Evolutionary conservation across 2,797 vertebrate species (phyloP).

Genomic region (Melanotaenia parkinsoni): DNA sequence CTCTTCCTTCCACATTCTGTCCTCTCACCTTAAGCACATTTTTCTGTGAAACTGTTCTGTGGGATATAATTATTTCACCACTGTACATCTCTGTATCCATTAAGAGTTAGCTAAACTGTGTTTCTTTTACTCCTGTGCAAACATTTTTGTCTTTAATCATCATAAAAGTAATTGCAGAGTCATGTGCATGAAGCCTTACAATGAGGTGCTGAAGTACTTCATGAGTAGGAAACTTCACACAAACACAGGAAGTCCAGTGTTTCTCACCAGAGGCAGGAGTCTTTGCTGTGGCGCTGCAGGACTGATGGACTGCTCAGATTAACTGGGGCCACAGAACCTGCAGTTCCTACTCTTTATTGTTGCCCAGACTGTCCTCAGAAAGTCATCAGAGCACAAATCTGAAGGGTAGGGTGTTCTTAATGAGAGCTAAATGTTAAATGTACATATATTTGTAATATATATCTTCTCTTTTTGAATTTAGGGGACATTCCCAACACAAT

Average conservation of each 20-base stretch:
- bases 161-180: conserved; percentile 70
- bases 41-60: conserved; percentile 39
- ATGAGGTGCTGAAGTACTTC: conserved; percentile 87
- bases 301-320: conserved; percentile 92
- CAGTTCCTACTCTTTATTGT: conserved; percentile 87
- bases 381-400: conserved; percentile 33
- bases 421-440: conserved; percentile 24
- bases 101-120: conserved; percentile 31
- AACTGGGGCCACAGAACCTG: conserved; percentile 87
- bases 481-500: neutral
- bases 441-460: neutral
- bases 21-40: conserved; percentile 60
- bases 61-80: conserved; percentile 5
- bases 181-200: conserved; percentile 74
- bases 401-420: conserved; percentile 1
- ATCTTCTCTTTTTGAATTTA: conserved; percentile 5
- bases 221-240: conserved; percentile 94
- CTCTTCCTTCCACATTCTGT: conserved; percentile 54
- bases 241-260: conserved; percentile 96
- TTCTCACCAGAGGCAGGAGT: conserved; percentile 87
- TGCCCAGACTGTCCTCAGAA: conserved; percentile 58
- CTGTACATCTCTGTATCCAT: conserved; percentile 24
- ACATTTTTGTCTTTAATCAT: conserved; percentile 74
- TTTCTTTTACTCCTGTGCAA: conserved; percentile 34
- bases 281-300: conserved; percentile 75